Base-by-base conservation (phyloP, 2,797 vertebrate species). In the Ammospiza maritima region DNA sequence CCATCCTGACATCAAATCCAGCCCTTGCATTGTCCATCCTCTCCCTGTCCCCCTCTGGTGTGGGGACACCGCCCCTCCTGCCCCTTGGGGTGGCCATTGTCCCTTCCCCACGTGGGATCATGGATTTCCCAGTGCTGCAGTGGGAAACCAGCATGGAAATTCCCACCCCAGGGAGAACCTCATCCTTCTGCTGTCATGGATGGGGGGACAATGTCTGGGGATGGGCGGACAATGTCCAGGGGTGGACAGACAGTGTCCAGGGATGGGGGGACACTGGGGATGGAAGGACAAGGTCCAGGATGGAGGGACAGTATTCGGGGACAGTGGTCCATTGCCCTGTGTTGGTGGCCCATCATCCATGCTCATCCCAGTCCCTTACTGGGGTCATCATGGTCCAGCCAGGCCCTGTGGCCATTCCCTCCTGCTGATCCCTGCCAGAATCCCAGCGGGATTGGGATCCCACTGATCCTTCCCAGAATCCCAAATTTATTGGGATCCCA, bases 361-460 rank as follows among this genome's bases (percentile, higher is more conserved):
- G 48, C 18, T 8, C 6, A 25, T 3, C 38, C 26, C 56, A 21
- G 32, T 19, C 58, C 66, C 45, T 26, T 1, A 1, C 7, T 5
- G 3, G 2, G 60, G 34, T 40, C 34, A 29, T 23, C 45, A 23
- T 22, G 22, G 45, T 47, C 45, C 67, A 9, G 10, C 40, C 62
- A 40, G 34, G 38, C 53, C 81, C 56, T 2, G 0, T 13, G 71
- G 6, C 0, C 6, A 1, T 16, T 16, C 50, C 13, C 14, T 62
- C 21, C 50, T 6, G 9, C 16, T 20, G 54, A 57, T 34, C 32
- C 32, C 9, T 10, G 9, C 21, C n/a, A 8, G 56, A 34, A 57
- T 56, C 32, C 32, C 32, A n/a, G 15, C 3, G 1, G 13, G 13
- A 40, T 6, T 56, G 20, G 51, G 51, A 54, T 32, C 53, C 30